Percentiles rank a stretch among this genome's conserved stretches.
Conservation (phyloP, 2,888 invertebrate genomes). For the Tipula unca region DNA sequence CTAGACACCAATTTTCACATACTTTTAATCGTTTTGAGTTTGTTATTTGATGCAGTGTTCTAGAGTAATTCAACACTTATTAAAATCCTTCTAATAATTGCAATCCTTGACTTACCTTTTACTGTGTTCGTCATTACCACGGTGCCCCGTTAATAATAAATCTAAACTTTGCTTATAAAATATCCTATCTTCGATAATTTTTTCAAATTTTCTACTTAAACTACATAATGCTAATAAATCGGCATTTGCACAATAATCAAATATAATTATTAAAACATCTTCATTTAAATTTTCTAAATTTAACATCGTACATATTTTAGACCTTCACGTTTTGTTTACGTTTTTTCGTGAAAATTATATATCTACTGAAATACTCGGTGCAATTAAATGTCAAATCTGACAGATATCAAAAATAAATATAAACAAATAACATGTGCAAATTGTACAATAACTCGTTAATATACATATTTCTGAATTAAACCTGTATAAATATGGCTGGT, state of each 20-base stretch:
- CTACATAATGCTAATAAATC: conserved; percentile 45
- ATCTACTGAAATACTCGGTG: not conserved
- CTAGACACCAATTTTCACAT: conserved; percentile 50
- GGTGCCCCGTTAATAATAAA: conserved; percentile 36
- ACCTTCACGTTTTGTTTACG: too few relatives aligned
- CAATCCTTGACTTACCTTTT: not conserved
- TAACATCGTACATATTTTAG: too few relatives aligned
- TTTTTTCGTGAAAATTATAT: not conserved
- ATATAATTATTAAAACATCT: conserved; percentile 45
- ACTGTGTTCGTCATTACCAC: not conserved
- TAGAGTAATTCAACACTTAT: conserved; percentile 24
- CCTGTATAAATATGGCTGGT: conserved; percentile 34
- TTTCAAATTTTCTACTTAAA: conserved; percentile 43
- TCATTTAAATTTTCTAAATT: conserved; percentile 29
- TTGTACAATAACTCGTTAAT: not conserved
- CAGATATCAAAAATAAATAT: not conserved
- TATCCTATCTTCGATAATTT: conserved; percentile 41
- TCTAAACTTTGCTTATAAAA: conserved; percentile 37
- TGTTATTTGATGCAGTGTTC: conserved; percentile 34
- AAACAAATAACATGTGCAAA: not conserved
- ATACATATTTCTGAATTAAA: not conserved
- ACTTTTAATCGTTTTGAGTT: conserved; percentile 36
- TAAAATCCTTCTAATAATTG: not conserved
- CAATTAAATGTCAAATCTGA: not conserved
- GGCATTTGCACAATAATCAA: conserved; percentile 44